These are phyloP conservation scores for Helostoma temminkii DNA, from an alignment of 2,797 vertebrate genomes.

Conservation along the genomic window DNA sequence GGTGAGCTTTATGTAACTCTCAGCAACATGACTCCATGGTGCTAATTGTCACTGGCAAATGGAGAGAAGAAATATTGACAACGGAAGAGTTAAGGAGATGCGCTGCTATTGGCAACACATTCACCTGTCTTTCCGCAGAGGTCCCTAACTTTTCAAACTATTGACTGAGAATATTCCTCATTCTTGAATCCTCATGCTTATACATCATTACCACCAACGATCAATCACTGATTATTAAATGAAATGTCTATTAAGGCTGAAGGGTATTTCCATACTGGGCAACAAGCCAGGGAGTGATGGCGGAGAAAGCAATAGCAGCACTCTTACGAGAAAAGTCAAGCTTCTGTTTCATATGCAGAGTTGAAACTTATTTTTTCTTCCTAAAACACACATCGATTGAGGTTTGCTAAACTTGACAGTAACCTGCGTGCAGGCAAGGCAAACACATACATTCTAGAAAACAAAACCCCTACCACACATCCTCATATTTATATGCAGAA, in stretches of 20 bases:
- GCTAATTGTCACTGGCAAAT: constrained; percentile 73
- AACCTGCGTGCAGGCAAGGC: constrained; percentile 15
- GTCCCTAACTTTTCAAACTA: constrained; percentile 66
- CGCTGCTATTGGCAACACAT: constrained; percentile 61
- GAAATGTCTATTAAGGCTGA: constrained; percentile 77
- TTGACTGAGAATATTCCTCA: constrained; percentile 73
- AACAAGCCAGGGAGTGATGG: constrained; percentile 54
- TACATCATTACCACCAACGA: constrained; percentile 78
- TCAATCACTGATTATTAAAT: constrained; percentile 84
- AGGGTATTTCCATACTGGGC: constrained; percentile 77
- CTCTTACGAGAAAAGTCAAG: constrained; percentile 7
- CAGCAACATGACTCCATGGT: constrained; percentile 48
- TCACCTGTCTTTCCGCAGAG: constrained; percentile 37
- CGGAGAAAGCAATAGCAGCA: constrained; percentile 28
- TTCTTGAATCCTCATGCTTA: constrained; percentile 67
- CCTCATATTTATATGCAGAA: neutral
- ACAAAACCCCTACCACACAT: neutral
- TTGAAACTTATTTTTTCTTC: constrained; percentile 9
- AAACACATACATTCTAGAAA: neutral
- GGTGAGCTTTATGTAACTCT: constrained; percentile 63
- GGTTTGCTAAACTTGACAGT: constrained; percentile 42
- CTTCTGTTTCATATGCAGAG: constrained; percentile 46
- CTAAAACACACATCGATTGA: constrained; percentile 40
- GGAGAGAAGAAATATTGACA: constrained; percentile 76
- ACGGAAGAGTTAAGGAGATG: constrained; percentile 65